Base-by-base conservation (phyloP, 1,140 invertebrate species). In the Dinoponera quadriceps region DNA sequence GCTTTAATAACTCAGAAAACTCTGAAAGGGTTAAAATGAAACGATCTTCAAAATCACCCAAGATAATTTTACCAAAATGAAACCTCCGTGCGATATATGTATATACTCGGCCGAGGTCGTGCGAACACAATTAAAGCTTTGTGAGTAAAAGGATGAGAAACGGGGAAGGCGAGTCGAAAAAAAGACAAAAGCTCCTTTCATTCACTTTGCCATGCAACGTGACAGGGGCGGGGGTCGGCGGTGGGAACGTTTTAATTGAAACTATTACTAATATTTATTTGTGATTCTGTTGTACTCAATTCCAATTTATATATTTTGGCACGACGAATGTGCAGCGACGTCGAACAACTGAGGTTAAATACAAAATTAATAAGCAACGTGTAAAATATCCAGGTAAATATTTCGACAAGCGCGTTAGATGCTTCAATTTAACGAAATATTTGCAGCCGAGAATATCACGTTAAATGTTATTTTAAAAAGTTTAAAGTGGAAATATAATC, bases 171-270 rank as follows among this genome's bases (percentile, higher is more conserved):
- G 29, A 38, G 48, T n/a, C 14, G 33, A 25, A 69, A 77, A 63
- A 48, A 59, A 57, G 29, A 80, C 75, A 80, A 80, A 57, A 71
- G 65, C 33, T 57, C n/a, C 75, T 80, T 80, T 80, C 54, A 71
- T 59, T 55, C 51, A 44, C 51, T 71, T 80, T 63, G 33, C n/a
- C 29, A 18, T 27, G 33, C 33, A 20, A 57, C n/a, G 25, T 59
- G 75, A 48, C 54, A 25, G 22, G 14, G 9, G 27, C 13, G 11
- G 13, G 7, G 33, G 51, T n/a, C 54, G 16, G 38, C 38, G n/a
- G 22, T 4, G 38, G 2, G 18, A 59, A 27, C 69, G 18, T 78
- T 78, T 78, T 44, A 78, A 78, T 78, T 69, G 13, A 13, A 69
- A 78, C 38, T 44, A 44, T 44, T 11, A 11, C 38, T 44, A 44